These are phyloP conservation scores for Zaprionus nigranus DNA, from an alignment of 1,140 invertebrate genomes.

Conservation along the genomic window DNA sequence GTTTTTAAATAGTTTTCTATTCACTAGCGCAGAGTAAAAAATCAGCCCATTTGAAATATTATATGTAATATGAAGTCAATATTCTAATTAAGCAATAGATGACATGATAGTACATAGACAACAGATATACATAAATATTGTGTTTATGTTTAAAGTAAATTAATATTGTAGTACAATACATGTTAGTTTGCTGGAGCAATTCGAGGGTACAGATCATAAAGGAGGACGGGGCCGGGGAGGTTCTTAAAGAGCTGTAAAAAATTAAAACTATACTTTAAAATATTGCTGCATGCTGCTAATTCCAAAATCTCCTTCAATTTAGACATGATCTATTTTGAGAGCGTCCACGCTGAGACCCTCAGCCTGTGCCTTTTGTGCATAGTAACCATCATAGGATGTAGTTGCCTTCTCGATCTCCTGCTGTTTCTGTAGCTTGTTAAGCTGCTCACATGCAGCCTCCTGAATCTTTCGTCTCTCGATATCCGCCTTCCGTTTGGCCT, in stretches of 20 bases:
- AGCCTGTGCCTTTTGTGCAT: conserved; percentile 68
- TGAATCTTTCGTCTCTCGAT: conserved; percentile 75
- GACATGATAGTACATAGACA: conserved; percentile 50
- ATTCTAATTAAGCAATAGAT: no score
- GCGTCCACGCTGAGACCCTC: conserved; percentile 66
- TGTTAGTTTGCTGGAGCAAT: conserved; percentile 45
- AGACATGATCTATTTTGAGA: conserved; percentile 72
- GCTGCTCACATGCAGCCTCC: conserved; percentile 71
- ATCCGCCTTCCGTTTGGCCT: conserved; percentile 71
- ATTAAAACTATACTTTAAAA: conserved; percentile 39
- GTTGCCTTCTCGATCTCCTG: conserved; percentile 74
- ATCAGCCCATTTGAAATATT: no score
- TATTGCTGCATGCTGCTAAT: conserved; percentile 46
- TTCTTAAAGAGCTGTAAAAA: conserved; percentile 28
- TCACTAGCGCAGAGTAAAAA: no score
- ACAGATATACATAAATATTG: conserved; percentile 29
- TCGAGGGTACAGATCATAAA: conserved; percentile 45
- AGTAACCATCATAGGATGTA: conserved; percentile 73
- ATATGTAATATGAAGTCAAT: no score
- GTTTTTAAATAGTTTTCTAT: no score
- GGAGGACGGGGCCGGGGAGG: neutral
- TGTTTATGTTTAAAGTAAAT: conserved; percentile 37
- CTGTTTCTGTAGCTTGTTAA: conserved; percentile 68
- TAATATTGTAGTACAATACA: conserved; percentile 52
- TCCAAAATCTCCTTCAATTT: conserved; percentile 24